A percentile compares a stretch with the other conserved stretches of the same genome.
Evolutionary conservation across 2,797 vertebrate species (phyloP).

Genomic region (Cetoscarus ocellatus): DNA sequence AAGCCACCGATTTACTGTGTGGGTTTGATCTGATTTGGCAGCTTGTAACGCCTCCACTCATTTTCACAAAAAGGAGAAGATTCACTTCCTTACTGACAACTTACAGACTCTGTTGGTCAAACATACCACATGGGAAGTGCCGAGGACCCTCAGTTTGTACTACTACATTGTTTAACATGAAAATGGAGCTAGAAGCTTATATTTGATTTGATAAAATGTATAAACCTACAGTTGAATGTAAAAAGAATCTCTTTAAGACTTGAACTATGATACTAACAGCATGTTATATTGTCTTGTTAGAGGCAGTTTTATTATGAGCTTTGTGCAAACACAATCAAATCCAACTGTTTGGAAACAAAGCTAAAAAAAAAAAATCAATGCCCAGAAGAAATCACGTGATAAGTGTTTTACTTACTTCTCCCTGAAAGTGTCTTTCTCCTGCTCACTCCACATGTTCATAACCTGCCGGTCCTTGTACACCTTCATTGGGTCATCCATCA

Average conservation of each 20-base stretch:
- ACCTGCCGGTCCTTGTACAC: conserved; percentile 98
- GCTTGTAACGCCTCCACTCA: conserved; percentile 35
- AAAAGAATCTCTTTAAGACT: background rate
- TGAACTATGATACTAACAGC: background rate
- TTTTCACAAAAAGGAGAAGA: conserved; percentile 71
- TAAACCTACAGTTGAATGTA: background rate
- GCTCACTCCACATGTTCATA: conserved; percentile 99
- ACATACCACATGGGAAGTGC: conserved; percentile 26
- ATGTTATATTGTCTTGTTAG: background rate
- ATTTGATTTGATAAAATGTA: background rate
- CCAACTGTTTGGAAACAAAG: background rate
- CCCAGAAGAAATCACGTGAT: background rate
- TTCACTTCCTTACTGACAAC: conserved; percentile 67
- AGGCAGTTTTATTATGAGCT: background rate
- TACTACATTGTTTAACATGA: background rate
- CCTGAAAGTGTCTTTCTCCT: conserved; percentile 98
- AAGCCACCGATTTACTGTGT: conserved; percentile 43
- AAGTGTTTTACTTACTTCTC: conserved; percentile 91
- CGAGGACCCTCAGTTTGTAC: background rate
- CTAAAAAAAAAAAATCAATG: background rate
- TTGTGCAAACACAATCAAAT: background rate
- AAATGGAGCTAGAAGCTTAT: background rate
- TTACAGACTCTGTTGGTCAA: conserved; percentile 34
- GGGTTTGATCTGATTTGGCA: conserved; percentile 48
- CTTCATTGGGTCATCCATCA: conserved; percentile 99